phyloP scores from a whole-genome alignment of 2,113 vertebrate species.

The Dicentrarchus labrax region DNA sequence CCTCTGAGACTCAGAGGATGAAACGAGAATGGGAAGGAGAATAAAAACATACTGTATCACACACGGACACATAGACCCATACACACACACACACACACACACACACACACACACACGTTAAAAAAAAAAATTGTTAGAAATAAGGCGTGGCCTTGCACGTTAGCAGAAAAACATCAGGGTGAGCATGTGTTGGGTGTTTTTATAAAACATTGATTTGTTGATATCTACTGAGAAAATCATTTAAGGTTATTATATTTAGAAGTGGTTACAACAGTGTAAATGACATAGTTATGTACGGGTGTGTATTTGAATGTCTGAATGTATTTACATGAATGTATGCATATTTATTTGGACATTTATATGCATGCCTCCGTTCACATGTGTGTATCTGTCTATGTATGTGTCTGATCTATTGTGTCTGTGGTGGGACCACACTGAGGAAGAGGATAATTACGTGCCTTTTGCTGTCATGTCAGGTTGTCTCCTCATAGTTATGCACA shows the following conservation, averaged over 20 bases:
- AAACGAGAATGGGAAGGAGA: constrained; percentile 56
- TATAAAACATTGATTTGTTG: constrained; percentile 2
- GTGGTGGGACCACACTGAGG: constrained; percentile 20
- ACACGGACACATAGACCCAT: constrained; percentile 10
- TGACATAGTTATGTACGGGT: background rate
- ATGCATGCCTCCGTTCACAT: constrained; percentile 24
- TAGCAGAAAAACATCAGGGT: constrained; percentile 25
- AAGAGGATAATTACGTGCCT: constrained; percentile 61
- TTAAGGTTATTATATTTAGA: constrained; percentile 15
- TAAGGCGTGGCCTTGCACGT: constrained; percentile 17
- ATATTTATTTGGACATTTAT: constrained; percentile 33
- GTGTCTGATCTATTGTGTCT: constrained; percentile 46
- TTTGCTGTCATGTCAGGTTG: constrained; percentile 64
- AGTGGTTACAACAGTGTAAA: background rate
- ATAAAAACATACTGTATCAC: constrained; percentile 53
- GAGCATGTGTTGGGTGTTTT: constrained; percentile 21
- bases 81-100: constrained; percentile 8
- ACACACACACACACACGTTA: constrained; percentile 5
- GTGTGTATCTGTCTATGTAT: constrained; percentile 8
- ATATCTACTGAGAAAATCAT: background rate
- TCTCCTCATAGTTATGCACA: constrained; percentile 54
- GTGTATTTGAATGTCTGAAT: background rate
- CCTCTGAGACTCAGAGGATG: constrained; percentile 59
- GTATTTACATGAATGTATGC: background rate
- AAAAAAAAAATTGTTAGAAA: background rate